Base-by-base conservation (phyloP, 92 coral and sea anemone genomes). In the Ricordea florida region DNA sequence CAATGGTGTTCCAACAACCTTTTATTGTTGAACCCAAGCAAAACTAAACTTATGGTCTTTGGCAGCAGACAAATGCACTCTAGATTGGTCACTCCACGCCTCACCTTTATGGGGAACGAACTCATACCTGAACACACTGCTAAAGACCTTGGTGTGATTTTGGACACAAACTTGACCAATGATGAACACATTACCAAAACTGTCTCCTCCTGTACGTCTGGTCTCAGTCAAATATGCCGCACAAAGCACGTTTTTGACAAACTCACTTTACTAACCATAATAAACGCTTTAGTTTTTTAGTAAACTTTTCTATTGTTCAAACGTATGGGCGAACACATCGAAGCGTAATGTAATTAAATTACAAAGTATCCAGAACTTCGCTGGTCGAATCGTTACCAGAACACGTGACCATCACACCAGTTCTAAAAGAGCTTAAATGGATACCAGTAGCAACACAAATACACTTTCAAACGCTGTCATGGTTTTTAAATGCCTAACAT, bases 401-500 rank as follows among this genome's bases (percentile, higher is more conserved):
- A 61, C 62, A 45, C 36, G 78, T 46, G 85, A 79, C 34, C 76
- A 66, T 84, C 18, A 77, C 80, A 16, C 89, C 85, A 33, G 32
- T 68, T 18, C 56, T 77, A 35, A 84, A 84, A 46, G 72, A 60
- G 26, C 70, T 57, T 23, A 50, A 67, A 5, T 77, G 89, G 85
- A 53, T 69, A 24, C 89, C 80, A 7, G 89, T 84, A n/a, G 58
- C 63, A 42, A 43, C 62, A 21, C 85, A 79, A 28, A 21, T 79
- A 28, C 56, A 62, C 18, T 44, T 44, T 26, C 28, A 4, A 53
- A 46, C 76, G 60, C 81, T 57, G 38, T 64, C 32, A 51, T 79
- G 63, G 82, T 77, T 27, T 85, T 62, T 46, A 85, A 85, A 51
- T 69, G 74, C 66, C 79, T 53, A 57, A 30, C 75, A 22, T 72